Evolutionary conservation across 2,888 invertebrate species (phyloP).

Genomic region (Parelbella ahira): DNA sequence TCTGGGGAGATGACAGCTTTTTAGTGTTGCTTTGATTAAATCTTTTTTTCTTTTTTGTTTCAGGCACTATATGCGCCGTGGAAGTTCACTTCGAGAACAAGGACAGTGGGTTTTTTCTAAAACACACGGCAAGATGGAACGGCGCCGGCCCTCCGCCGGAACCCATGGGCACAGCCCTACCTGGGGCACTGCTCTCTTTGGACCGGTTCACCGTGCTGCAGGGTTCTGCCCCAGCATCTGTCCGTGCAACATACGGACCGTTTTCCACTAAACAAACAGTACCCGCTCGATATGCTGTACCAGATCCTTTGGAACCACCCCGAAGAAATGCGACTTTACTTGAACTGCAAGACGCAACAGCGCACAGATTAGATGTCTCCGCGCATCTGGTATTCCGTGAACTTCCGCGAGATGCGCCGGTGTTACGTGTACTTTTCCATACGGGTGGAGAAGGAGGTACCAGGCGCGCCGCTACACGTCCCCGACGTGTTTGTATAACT

Average conservation of each 20-base stretch:
- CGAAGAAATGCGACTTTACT: conserved; percentile 79
- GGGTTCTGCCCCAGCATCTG: conserved; percentile 93
- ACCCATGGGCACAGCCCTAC: conserved; percentile 69
- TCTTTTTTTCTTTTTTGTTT: conserved; percentile 50
- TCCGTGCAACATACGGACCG: conserved; percentile 95
- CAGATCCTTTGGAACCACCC: conserved; percentile 87
- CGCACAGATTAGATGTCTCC: conserved; percentile 92
- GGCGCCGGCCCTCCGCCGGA: conserved; percentile 74
- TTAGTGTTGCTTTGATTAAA: conserved; percentile 38
- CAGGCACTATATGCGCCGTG: conserved; percentile 86
- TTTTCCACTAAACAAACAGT: conserved; percentile 97
- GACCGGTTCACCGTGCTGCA: conserved; percentile 96
- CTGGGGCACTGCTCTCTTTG: conserved; percentile 87
- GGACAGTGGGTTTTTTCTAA: conserved; percentile 94
- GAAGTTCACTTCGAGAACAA: conserved; percentile 96
- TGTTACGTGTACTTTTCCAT: conserved; percentile 95
- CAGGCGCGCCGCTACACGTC: conserved; percentile 84
- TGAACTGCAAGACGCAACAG: conserved; percentile 82
- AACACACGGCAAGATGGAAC: conserved; percentile 88
- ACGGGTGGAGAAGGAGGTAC: conserved; percentile 93
- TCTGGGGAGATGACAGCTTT: conserved; percentile 36
- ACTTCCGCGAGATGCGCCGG: conserved; percentile 93
- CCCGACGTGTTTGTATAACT: conserved; percentile 90
- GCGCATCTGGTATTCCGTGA: conserved; percentile 95
- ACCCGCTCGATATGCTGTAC: conserved; percentile 92